A percentile compares a stretch with the other conserved stretches of the same genome.
These are phyloP conservation scores for Melanotaenia parkinsoni DNA, from an alignment of 2,797 vertebrate species.

Conservation along the genomic window DNA sequence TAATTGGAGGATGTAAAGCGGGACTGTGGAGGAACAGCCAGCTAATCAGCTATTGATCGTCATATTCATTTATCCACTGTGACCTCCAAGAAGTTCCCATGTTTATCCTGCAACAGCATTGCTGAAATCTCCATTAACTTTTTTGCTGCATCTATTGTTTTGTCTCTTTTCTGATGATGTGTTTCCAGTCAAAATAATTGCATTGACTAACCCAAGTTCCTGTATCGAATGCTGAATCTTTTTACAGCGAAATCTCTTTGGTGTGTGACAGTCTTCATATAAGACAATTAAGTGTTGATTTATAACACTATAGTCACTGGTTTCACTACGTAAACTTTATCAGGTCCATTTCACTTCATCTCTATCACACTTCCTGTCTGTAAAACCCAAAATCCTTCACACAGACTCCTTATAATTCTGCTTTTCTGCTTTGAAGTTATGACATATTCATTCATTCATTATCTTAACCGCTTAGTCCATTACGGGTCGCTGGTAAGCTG, in stretches of 20 bases:
- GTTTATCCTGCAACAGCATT: not conserved
- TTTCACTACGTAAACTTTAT: not conserved
- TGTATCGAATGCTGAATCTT: not conserved
- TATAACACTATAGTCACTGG: not conserved
- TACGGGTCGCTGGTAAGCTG: too few species aligned
- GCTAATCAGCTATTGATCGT: conserved; percentile 33
- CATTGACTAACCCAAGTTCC: not conserved
- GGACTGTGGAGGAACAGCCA: conserved; percentile 5
- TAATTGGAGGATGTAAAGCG: conserved; percentile 39
- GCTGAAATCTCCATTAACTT: not conserved
- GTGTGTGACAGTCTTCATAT: not conserved
- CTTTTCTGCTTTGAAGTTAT: not conserved
- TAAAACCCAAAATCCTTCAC: not conserved
- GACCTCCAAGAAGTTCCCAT: conserved; percentile 4
- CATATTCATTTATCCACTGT: conserved; percentile 5
- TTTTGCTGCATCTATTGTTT: not conserved
- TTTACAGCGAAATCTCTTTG: not conserved
- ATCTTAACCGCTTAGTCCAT: too few species aligned
- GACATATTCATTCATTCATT: too few species aligned
- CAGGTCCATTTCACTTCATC: not conserved
- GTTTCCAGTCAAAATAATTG: conserved; percentile 1
- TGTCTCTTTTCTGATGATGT: not conserved
- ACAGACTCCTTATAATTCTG: not conserved
- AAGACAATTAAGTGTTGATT: not conserved
- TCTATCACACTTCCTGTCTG: not conserved